These are phyloP conservation scores for Hanleya hanleyi DNA, from an alignment of 2,888 invertebrate species.

Conservation along the genomic window DNA sequence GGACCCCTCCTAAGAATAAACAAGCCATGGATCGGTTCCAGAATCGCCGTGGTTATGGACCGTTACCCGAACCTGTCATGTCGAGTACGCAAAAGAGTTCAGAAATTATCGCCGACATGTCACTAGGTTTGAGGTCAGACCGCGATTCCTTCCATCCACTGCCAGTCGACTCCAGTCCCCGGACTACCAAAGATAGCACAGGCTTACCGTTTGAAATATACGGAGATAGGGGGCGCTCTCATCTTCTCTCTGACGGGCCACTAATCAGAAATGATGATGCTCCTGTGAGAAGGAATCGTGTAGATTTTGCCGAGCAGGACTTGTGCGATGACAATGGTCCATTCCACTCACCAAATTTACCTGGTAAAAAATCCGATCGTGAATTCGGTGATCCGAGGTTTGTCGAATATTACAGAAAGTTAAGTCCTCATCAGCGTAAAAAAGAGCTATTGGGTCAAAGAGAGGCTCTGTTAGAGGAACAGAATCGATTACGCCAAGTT, in stretches of 20 bases:
- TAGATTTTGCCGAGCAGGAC: not conserved
- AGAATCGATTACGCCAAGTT: constrained; percentile 47
- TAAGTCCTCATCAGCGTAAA: constrained; percentile 51
- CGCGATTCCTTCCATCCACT: not conserved
- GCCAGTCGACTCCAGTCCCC: not conserved
- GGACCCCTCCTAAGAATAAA: not conserved
- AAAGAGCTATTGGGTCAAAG: constrained; percentile 54
- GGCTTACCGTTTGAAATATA: not conserved
- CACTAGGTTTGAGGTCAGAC: constrained; percentile 25
- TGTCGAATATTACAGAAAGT: constrained; percentile 42
- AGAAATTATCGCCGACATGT: constrained; percentile 47
- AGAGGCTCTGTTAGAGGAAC: constrained; percentile 54
- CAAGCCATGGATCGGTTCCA: no score
- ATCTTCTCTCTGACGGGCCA: not conserved
- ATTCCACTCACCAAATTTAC: not conserved
- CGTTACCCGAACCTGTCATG: constrained; percentile 55
- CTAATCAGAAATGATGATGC: not conserved
- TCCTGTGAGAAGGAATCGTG: not conserved
- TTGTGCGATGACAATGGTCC: not conserved
- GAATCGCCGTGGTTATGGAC: no score
- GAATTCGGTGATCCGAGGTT: not conserved
- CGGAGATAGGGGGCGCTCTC: not conserved
- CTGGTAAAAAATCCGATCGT: not conserved
- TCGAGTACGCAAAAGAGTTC: constrained; percentile 65
- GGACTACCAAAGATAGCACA: not conserved